phyloP scores from a whole-genome alignment of 2,888 invertebrate species.

The Caenorhabditis zanzibari region DNA sequence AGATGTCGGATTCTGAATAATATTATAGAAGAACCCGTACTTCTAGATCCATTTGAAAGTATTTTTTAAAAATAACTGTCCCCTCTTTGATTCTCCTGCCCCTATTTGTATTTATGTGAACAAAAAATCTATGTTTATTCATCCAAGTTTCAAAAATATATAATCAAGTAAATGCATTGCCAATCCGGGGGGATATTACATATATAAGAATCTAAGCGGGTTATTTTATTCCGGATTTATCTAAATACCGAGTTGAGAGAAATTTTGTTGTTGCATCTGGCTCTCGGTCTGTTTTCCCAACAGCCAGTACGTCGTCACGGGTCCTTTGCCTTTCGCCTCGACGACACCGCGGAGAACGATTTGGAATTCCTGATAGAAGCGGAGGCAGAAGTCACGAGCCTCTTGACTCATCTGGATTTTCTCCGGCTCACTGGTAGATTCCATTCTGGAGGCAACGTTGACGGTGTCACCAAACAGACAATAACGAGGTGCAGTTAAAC shows the following conservation, averaged over 20 bases:
- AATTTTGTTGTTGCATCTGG: slow-evolving; percentile 56
- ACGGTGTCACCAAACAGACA: slow-evolving; percentile 83
- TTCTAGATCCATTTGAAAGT: no score
- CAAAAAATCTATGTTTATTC: slow-evolving; percentile 46
- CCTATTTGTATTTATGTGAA: not conserved
- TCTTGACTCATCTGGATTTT: slow-evolving; percentile 80
- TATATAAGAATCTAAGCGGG: slow-evolving; percentile 21
- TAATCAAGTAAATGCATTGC: slow-evolving; percentile 61
- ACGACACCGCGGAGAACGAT: slow-evolving; percentile 76
- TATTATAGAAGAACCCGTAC: no score
- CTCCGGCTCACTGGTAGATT: slow-evolving; percentile 80
- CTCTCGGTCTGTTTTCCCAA: slow-evolving; percentile 69
- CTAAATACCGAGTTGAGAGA: slow-evolving; percentile 60
- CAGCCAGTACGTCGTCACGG: slow-evolving; percentile 80
- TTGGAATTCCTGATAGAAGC: slow-evolving; percentile 78
- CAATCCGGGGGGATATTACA: not conserved
- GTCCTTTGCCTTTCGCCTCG: slow-evolving; percentile 81
- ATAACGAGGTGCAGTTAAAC: slow-evolving; percentile 81
- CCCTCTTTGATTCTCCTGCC: not conserved
- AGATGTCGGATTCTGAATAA: no score
- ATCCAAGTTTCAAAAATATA: slow-evolving; percentile 25
- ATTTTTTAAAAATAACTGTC: no score
- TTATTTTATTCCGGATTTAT: slow-evolving; percentile 12
- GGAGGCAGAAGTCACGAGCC: slow-evolving; percentile 61
- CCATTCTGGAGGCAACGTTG: slow-evolving; percentile 82